Evolutionary conservation across 2,797 vertebrate species (phyloP).

Genomic region (Hozukius guyotensis): DNA sequence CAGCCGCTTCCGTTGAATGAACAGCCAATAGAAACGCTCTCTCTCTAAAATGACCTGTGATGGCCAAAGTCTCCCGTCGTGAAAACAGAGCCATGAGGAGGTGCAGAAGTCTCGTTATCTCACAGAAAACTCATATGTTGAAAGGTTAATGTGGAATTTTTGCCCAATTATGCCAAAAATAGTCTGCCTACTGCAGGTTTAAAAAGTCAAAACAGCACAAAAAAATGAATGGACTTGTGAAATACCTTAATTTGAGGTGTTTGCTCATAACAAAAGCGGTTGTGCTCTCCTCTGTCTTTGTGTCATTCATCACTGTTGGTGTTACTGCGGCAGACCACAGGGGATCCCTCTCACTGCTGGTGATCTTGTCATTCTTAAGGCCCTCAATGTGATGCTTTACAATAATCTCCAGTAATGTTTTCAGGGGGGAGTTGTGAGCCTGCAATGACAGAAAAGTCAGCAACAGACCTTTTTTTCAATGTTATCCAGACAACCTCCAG

Average conservation of each 20-base stretch:
- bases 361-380: slow-evolving; percentile 41
- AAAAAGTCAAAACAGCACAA: not conserved
- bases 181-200: too few relatives aligned
- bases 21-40: too few relatives aligned
- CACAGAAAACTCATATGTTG: too few relatives aligned
- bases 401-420: slow-evolving; percentile 93
- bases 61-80: too few relatives aligned
- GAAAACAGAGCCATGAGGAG: too few relatives aligned
- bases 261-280: slow-evolving; percentile 5
- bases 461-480: not conserved
- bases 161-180: too few relatives aligned
- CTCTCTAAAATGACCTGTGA: too few relatives aligned
- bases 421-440: slow-evolving; percentile 87
- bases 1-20: too few relatives aligned
- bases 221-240: not conserved
- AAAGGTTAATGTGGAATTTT: too few relatives aligned
- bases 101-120: too few relatives aligned
- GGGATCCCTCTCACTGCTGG: not conserved
- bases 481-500: not conserved
- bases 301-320: slow-evolving; percentile 35
- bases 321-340: slow-evolving; percentile 20
- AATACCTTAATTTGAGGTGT: slow-evolving; percentile 75
- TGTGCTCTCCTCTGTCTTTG: slow-evolving; percentile 38
- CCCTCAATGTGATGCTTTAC: slow-evolving; percentile 88
- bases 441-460: slow-evolving; percentile 60